Conservation (phyloP, 2,797 vertebrate genomes). For the Sebastes elongatus region DNA sequence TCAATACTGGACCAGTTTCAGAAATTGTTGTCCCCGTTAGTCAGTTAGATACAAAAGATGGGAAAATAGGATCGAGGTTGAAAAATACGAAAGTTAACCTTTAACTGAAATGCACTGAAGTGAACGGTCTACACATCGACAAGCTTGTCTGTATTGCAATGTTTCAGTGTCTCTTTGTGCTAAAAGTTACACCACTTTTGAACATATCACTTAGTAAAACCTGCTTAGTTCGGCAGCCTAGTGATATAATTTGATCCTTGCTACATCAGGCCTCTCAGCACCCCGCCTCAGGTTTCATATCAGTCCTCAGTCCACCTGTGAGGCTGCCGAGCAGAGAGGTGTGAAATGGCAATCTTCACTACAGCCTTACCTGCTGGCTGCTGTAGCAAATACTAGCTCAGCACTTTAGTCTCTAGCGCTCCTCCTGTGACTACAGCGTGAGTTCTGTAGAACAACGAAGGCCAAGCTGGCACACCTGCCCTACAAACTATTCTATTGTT, state of each 20-base stretch:
- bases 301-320: conserved; percentile 49
- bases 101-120: not conserved
- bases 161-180: conserved; percentile 14
- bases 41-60: too few species aligned
- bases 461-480: conserved; percentile 68
- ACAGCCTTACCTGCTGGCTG: conserved; percentile 52
- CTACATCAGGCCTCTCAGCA: conserved; percentile 45
- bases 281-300: conserved; percentile 54
- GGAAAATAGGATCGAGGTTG: too few species aligned
- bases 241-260: conserved; percentile 51
- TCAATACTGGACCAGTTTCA: too few species aligned
- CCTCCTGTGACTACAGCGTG: conserved; percentile 54
- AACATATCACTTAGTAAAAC: conserved; percentile 27
- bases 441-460: conserved; percentile 51
- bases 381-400: conserved; percentile 64
- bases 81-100: too few species aligned
- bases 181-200: conserved; percentile 31
- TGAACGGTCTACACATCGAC: not conserved
- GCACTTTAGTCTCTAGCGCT: conserved; percentile 52
- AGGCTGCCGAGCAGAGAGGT: conserved; percentile 54
- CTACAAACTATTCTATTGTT: conserved; percentile 65
- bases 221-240: conserved; percentile 6
- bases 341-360: conserved; percentile 55
- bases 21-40: too few species aligned
- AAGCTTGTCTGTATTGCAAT: not conserved